Conservation (phyloP, 92 coral and sea anemone species). For the Heliopora coerulea region DNA sequence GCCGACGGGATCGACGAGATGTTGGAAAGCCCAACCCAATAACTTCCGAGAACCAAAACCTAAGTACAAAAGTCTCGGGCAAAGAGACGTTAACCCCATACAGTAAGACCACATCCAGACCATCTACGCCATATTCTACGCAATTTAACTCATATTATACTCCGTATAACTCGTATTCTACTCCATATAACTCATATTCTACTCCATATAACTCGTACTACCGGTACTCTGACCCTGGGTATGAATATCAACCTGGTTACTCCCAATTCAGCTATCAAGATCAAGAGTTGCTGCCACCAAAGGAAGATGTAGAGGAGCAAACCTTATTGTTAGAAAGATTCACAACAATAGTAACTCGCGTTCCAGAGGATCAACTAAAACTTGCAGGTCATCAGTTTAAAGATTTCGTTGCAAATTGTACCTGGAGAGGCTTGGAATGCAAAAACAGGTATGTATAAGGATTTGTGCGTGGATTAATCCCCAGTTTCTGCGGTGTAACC, state of each 20-base stretch:
- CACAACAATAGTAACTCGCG: conserved; percentile 44
- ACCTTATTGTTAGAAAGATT: conserved; percentile 39
- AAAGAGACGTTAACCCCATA: conserved; percentile 3
- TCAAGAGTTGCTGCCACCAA: conserved; percentile 2
- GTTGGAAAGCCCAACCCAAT: background rate
- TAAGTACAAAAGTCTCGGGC: background rate
- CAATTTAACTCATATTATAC: background rate
- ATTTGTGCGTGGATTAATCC: too few species aligned
- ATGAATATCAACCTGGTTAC: background rate
- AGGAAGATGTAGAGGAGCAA: conserved; percentile 5
- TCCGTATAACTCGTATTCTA: conserved; percentile 27
- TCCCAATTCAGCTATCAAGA: background rate
- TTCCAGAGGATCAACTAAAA: conserved; percentile 42
- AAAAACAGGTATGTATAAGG: conserved; percentile 47
- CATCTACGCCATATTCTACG: background rate
- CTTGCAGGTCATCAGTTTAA: conserved; percentile 70
- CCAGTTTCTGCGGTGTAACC: too few species aligned
- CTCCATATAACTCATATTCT: background rate
- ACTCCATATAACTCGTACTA: background rate
- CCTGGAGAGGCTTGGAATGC: conserved; percentile 71
- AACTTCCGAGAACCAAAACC: background rate
- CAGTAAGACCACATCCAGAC: conserved; percentile 8
- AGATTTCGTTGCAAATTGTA: conserved; percentile 68
- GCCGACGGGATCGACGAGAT: background rate
- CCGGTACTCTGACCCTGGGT: too few species aligned